These are phyloP conservation scores for Etia nguti DNA, from an alignment of 2,113 vertebrate genomes.

Conservation along the genomic window DNA sequence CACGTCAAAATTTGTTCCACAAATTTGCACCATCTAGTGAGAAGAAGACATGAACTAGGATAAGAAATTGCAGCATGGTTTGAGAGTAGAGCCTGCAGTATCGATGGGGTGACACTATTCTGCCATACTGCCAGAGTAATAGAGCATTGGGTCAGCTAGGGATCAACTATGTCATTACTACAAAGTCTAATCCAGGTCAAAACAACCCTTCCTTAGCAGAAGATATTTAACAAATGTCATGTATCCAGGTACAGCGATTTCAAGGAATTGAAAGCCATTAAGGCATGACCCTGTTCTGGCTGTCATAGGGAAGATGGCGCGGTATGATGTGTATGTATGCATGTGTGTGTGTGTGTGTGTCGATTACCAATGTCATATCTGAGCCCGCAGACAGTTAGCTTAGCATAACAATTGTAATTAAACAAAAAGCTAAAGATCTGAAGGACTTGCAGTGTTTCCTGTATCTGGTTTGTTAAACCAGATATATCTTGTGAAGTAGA, in stretches of 20 bases:
- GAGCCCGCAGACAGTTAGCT: background rate
- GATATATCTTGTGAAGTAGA: background rate
- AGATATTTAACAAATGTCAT: background rate
- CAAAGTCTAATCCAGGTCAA: background rate
- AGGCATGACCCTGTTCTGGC: background rate
- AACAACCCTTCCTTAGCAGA: background rate
- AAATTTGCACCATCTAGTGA: background rate
- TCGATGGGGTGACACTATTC: background rate
- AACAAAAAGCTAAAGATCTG: background rate
- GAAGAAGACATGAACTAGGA: background rate
- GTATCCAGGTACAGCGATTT: background rate
- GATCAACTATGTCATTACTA: background rate
- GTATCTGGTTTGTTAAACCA: background rate
- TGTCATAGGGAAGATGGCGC: background rate
- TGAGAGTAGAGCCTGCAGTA: background rate
- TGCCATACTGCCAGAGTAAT: background rate
- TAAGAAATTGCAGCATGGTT: background rate
- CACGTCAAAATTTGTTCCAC: background rate
- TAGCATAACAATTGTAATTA: background rate
- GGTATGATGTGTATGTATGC: background rate
- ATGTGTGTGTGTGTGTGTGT: background rate
- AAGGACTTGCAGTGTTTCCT: background rate
- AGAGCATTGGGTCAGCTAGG: background rate
- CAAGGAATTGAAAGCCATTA: background rate
- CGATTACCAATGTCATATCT: rapidly evolving